Percentiles rank a stretch among this genome's conserved stretches.
These are phyloP conservation scores for Echiichthys vipera DNA, from an alignment of 2,797 vertebrate genomes.

Conservation along the genomic window DNA sequence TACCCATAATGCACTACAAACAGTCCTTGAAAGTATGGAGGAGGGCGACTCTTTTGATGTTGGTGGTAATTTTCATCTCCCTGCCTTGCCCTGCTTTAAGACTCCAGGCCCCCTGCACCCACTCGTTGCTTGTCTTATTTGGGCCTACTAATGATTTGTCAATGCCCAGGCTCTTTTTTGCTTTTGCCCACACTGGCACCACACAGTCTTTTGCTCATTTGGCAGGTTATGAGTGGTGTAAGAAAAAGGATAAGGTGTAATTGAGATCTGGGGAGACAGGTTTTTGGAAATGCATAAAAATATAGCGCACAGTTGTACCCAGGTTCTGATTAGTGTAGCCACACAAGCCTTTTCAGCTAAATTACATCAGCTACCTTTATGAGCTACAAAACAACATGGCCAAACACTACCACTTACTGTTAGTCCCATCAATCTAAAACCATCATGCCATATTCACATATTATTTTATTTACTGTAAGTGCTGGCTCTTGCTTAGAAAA, in stretches of 20 bases:
- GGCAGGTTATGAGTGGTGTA: conserved; percentile 50
- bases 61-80: conserved; percentile 50
- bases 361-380: conserved; percentile 17
- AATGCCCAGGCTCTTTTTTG: conserved; percentile 37
- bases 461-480: conserved; percentile 24
- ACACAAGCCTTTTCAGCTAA: not conserved
- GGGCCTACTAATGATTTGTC: conserved; percentile 68
- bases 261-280: conserved; percentile 33
- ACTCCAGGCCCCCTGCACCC: conserved; percentile 54
- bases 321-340: conserved; percentile 16
- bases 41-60: conserved; percentile 73
- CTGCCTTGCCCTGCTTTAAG: conserved; percentile 55
- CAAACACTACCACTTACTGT: conserved; percentile 9
- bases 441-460: conserved; percentile 3
- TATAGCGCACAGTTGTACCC: not conserved
- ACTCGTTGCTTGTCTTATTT: conserved; percentile 55
- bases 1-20: conserved; percentile 64
- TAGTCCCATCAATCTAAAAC: conserved; percentile 14
- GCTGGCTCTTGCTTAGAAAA: conserved; percentile 4
- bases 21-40: conserved; percentile 33
- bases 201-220: conserved; percentile 55
- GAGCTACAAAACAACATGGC: not conserved
- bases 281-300: conserved; percentile 42
- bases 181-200: conserved; percentile 40
- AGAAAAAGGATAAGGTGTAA: conserved; percentile 34